These are phyloP conservation scores for Elgaria multicarinata DNA, from an alignment of 2,113 vertebrate species.

Conservation along the genomic window DNA sequence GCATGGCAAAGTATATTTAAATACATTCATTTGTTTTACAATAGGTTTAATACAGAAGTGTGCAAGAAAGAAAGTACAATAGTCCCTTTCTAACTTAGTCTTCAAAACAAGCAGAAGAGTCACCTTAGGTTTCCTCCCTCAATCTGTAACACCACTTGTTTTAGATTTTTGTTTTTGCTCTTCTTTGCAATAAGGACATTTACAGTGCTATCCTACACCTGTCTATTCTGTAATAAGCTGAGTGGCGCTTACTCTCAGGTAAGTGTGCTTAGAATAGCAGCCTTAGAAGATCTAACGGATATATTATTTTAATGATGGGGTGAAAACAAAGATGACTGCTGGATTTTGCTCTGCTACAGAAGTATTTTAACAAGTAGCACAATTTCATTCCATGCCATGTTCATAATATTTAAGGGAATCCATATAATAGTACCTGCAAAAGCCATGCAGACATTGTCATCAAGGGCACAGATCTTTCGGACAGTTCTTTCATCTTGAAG, in stretches of 20 bases:
- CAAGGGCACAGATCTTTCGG: constrained; percentile 88
- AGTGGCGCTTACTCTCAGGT: too few relatives aligned
- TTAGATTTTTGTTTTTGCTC: not conserved
- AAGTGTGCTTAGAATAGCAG: too few relatives aligned
- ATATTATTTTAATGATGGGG: not conserved
- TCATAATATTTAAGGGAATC: fast-evolving
- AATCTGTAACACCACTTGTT: not conserved
- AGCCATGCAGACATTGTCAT: constrained; percentile 90
- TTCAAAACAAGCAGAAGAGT: not conserved
- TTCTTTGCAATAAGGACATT: not conserved
- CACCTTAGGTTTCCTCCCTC: not conserved
- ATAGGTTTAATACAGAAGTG: not conserved
- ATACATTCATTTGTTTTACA: not conserved
- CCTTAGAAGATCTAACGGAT: not conserved
- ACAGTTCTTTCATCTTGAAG: constrained; percentile 90
- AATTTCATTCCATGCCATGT: not conserved
- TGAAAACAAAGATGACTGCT: not conserved
- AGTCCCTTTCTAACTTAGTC: not conserved
- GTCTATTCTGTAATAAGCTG: too few relatives aligned
- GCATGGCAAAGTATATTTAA: not conserved
- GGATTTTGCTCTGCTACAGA: not conserved
- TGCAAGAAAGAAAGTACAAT: not conserved
- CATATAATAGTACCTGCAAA: constrained; percentile 79
- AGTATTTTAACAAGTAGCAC: fast-evolving
- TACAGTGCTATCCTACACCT: not conserved